Evolutionary conservation across 2,888 invertebrate genomes (phyloP), one percentile per base, ranked within the genome.

Genomic region (Colostygia pectinataria): DNA sequence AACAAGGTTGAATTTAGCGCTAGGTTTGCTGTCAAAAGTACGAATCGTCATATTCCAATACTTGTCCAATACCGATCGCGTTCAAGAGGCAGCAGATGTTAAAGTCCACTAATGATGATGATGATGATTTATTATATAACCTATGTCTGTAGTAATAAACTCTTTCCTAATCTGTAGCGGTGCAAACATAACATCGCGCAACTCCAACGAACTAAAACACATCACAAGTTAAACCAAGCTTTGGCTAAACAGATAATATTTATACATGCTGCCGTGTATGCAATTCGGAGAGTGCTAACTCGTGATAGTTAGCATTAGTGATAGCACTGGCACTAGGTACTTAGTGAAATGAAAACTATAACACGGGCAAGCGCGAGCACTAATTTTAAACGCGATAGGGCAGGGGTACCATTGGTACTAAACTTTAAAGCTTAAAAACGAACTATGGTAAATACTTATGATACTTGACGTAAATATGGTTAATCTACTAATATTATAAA

Each of bases 301-400:
- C 37, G 41, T 24, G 40, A 45, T 45, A 51, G 45, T 50, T 37
- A 24, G 28, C 20, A 10, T 10, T 28, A 39, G 27, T 27, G 28
- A 31, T 40, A 27, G 34, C 27, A 29, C 23, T 36, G 13, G 24
- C 29, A 31, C 50, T 41, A 31, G 25, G 47, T 77, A 79, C 79
- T 82, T 77, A 77, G 66, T 65, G 67, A 71, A 80, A 80, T 81
- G 75, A 78, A 80, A 81, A 77, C 77, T 74, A 75, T 80, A 77
- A 42, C 42, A 41, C 67, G 66, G 55, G 66, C 61, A 63, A 72
- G 57, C 60, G 63, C 57, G 59, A 63, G 59, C 66, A 57, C 65
- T 70, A 68, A 73, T 71, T 67, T 57, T 62, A 65, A 65, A 65
- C 63, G 62, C 50, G 55, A 31, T 48, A 48, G 56, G 52, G 42